Base-by-base conservation (phyloP, 2,888 invertebrate genomes). In the Tridacna crocea region DNA sequence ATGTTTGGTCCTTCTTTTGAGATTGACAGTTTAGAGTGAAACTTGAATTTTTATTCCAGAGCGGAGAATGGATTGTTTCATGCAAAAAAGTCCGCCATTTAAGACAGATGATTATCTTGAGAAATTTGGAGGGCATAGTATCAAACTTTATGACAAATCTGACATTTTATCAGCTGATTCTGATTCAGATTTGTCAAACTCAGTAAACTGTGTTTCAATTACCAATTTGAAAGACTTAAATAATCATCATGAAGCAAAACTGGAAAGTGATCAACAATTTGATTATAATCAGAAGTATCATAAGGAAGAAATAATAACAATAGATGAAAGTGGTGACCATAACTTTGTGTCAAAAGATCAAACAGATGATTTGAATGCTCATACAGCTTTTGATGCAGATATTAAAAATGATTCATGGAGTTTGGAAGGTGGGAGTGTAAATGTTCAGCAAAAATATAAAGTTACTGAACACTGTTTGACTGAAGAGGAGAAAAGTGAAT, bases 281-380 rank as follows among this genome's bases (percentile, higher is more conserved):
- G 36, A 36, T 36, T 36, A 36, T 8, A 36, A 36, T 4, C 36
- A 36, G 36, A 8, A 36, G 36, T 8, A 4, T 36, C 36, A 36
- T 36, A 36, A 36, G 8, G 36, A 55, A 19, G 61, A 66, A 27
- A n/a, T 66, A 26, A 48, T 48, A 22, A 24, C 47, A 19, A n/a
- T 70, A 17, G 78, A 78, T 66, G 78, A 78, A 65, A 75, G 70
- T n/a, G 75, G 78, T 22, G 75, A 77, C 63, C 68, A 79, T 70
- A 6, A 19, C 46, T 27, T 46, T 68, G n/a, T n/a, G 15, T 27
- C 4, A 22, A 63, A 26, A 63, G 26, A 26, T 26, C 19, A 13
- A 11, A 63, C 36, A 36, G 36, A 36, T 8, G 8, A 2, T 36
- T 36, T 36, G 36, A 36, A 36, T 36, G 36, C 36, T 36, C 36